These are phyloP conservation scores for Hippocampus zosterae DNA, from an alignment of 2,113 vertebrate genomes.

Conservation along the genomic window DNA sequence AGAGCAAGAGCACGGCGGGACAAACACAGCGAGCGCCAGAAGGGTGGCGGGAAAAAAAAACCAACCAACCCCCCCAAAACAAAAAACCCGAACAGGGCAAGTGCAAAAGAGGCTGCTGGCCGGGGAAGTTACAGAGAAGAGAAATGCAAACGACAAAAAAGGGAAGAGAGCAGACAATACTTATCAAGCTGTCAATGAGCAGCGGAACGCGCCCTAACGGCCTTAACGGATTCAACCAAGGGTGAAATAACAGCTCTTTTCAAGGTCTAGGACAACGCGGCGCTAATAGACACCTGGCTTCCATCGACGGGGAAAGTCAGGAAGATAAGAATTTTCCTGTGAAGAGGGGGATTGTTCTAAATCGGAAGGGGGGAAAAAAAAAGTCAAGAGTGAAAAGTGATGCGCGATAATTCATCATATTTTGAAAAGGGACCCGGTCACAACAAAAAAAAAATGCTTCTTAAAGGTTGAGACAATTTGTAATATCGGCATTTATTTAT, in stretches of 20 bases:
- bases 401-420: too few relatives aligned
- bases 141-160: conserved; percentile 59
- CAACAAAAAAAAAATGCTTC: too few relatives aligned
- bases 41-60: background rate
- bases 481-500: too few relatives aligned
- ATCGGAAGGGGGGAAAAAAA: conserved; percentile 25
- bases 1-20: conserved; percentile 24
- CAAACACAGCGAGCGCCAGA: conserved; percentile 30
- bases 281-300: conserved; percentile 28
- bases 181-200: conserved; percentile 64
- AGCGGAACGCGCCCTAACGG: conserved; percentile 46
- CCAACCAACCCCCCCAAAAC: too few relatives aligned
- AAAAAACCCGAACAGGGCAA: conserved; percentile 10
- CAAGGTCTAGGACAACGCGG: conserved; percentile 33
- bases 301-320: conserved; percentile 28
- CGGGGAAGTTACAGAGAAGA: conserved; percentile 46
- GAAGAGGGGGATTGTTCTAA: conserved; percentile 30
- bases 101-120: conserved; percentile 27
- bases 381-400: background rate
- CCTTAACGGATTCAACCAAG: conserved; percentile 59
- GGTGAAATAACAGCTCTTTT: conserved; percentile 68
- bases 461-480: too few relatives aligned
- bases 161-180: conserved; percentile 54
- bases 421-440: too few relatives aligned
- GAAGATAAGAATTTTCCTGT: conserved; percentile 42